phyloP scores from a whole-genome alignment of 1,140 invertebrate genomes.

The Drosophila arawakana region DNA sequence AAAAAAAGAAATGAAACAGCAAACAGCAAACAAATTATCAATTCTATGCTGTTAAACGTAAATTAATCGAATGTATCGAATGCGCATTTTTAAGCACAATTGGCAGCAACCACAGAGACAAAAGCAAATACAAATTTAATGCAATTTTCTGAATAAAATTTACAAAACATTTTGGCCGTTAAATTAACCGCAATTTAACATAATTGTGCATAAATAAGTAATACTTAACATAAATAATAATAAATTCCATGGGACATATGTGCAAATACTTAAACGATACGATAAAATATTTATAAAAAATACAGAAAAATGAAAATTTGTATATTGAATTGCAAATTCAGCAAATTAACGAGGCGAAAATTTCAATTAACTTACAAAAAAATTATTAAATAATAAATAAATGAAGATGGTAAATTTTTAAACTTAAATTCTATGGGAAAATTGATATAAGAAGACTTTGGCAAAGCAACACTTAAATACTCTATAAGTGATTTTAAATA shows the following conservation, averaged over 20 bases:
- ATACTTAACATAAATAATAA: background rate
- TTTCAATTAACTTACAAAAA: slow-evolving; percentile 42
- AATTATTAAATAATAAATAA: slow-evolving; percentile 43
- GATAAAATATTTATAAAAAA: slow-evolving; percentile 7
- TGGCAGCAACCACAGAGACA: slow-evolving; percentile 3
- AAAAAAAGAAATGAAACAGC: background rate
- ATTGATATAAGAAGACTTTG: background rate
- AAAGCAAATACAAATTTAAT: background rate
- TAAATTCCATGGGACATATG: slow-evolving; percentile 21
- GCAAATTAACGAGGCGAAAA: slow-evolving; percentile 21
- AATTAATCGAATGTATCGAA: slow-evolving; percentile 7
- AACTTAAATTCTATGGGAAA: background rate
- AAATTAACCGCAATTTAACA: slow-evolving; percentile 26
- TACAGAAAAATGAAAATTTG: background rate
- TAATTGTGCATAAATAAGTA: slow-evolving; percentile 11
- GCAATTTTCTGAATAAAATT: slow-evolving; percentile 12
- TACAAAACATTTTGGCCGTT: slow-evolving; percentile 8
- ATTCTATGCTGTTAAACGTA: slow-evolving; percentile 14
- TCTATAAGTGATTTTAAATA: slow-evolving; percentile 5
- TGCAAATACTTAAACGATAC: slow-evolving; percentile 24
- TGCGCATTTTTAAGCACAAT: slow-evolving; percentile 22
- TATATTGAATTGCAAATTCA: slow-evolving; percentile 31
- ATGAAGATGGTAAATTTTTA: slow-evolving; percentile 3
- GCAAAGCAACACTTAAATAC: slow-evolving; percentile 15
- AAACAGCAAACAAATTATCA: slow-evolving; percentile 8